Conservation (phyloP, 2,888 invertebrate species). For the Chrysolina haemoptera region DNA sequence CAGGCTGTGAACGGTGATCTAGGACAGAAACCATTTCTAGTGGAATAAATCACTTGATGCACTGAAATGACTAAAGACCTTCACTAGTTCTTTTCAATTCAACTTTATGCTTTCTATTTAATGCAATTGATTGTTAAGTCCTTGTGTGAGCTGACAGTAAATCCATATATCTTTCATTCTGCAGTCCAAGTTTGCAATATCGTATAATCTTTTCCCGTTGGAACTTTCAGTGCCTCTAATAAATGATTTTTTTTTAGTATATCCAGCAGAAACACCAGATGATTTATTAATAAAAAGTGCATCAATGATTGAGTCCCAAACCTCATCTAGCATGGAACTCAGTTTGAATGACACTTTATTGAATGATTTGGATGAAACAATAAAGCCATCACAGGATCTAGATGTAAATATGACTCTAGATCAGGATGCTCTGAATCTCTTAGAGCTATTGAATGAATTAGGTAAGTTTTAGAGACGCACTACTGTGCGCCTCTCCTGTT, state of each 20-base stretch:
- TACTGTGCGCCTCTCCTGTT: no score
- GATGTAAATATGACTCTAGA: slow-evolving; percentile 37
- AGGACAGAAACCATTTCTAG: no score
- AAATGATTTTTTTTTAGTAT: slow-evolving; percentile 64
- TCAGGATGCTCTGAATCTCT: slow-evolving; percentile 38
- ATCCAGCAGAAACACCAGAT: slow-evolving; percentile 75
- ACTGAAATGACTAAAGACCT: no score
- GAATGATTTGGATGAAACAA: slow-evolving; percentile 38
- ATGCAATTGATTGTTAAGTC: no score
- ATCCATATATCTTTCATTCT: no score
- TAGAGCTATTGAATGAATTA: slow-evolving; percentile 41
- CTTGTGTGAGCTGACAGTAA: no score
- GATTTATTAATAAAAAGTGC: slow-evolving; percentile 73
- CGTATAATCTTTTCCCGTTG: neutral
- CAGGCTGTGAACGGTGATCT: no score
- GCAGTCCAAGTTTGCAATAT: no score
- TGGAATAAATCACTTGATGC: no score
- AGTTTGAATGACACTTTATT: slow-evolving; percentile 51
- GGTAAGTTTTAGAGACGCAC: slow-evolving; percentile 20
- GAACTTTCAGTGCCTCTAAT: neutral
- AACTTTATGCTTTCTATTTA: no score
- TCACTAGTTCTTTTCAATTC: no score
- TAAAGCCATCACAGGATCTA: slow-evolving; percentile 6
- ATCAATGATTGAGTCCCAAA: slow-evolving; percentile 63
- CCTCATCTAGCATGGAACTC: slow-evolving; percentile 54